Conservation (phyloP, 2,797 vertebrate species). For the Oryzias sinensis region DNA sequence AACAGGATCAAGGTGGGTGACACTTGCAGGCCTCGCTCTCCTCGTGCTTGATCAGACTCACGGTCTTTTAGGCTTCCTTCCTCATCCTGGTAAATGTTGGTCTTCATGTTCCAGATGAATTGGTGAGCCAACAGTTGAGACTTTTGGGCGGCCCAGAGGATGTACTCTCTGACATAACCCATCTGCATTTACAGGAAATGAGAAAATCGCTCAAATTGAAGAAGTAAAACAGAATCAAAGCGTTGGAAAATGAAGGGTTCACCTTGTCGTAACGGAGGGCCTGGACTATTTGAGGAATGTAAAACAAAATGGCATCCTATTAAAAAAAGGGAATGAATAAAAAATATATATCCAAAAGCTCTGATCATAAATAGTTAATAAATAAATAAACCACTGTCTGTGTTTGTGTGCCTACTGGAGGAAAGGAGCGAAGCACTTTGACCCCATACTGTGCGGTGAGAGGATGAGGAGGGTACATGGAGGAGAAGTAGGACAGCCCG, state of each 20-base stretch:
- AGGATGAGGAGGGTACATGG: conserved; percentile 94
- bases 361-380: neutral
- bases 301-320: conserved; percentile 97
- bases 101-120: conserved; percentile 99
- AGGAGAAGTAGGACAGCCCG: conserved; percentile 95
- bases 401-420: conserved; percentile 79
- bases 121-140: conserved; percentile 96
- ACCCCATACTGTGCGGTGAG: conserved; percentile 96
- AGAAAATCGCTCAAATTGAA: neutral
- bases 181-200: conserved; percentile 74
- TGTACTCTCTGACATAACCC: conserved; percentile 97
- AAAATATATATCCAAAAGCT: neutral
- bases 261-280: conserved; percentile 97
- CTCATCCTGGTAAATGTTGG: conserved; percentile 92
- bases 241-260: neutral
- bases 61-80: conserved; percentile 93
- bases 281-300: conserved; percentile 98
- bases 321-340: conserved; percentile 20
- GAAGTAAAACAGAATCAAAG: neutral
- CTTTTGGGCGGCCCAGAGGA: conserved; percentile 93
- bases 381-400: neutral
- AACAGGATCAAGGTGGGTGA: too few relatives aligned
- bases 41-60: conserved; percentile 63
- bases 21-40: too few relatives aligned
- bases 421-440: conserved; percentile 94